These are phyloP conservation scores for Drosophila acutilabella DNA, from an alignment of 2,888 invertebrate species.

Conservation along the genomic window DNA sequence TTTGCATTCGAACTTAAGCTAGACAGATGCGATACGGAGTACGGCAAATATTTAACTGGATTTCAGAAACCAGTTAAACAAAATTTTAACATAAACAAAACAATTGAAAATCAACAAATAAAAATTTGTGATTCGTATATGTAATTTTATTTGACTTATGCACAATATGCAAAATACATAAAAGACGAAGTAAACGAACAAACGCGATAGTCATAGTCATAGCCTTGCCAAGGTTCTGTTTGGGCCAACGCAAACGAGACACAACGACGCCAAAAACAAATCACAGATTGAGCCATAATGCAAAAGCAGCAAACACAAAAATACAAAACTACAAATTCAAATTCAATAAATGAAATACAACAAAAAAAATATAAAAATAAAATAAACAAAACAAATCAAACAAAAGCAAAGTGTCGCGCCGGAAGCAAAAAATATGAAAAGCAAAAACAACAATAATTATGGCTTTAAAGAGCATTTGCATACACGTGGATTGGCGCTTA, in stretches of 20 bases:
- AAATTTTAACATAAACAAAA: conserved; percentile 21
- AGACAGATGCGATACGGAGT: conserved; percentile 29
- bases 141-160: conserved; percentile 36
- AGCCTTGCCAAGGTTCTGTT: conserved; percentile 47
- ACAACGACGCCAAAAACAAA: conserved; percentile 49
- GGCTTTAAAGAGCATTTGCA: conserved; percentile 14
- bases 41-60: conserved; percentile 38
- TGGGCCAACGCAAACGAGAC: conserved; percentile 59
- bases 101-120: conserved; percentile 29
- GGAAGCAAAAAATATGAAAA: conserved; percentile 37
- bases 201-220: conserved; percentile 7
- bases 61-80: conserved; percentile 25
- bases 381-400: conserved; percentile 28
- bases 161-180: conserved; percentile 37
- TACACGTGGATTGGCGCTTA: conserved; percentile 24
- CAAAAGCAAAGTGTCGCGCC: conserved; percentile 41
- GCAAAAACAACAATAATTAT: conserved; percentile 13
- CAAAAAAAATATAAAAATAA: conserved; percentile 32
- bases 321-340: background rate
- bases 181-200: background rate
- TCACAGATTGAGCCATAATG: conserved; percentile 1
- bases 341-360: conserved; percentile 21
- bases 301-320: conserved; percentile 23
- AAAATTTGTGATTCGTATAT: conserved; percentile 26
- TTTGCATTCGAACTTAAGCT: conserved; percentile 4